Conservation (phyloP, 2,113 vertebrate species). For the Gambusia holbrooki region DNA sequence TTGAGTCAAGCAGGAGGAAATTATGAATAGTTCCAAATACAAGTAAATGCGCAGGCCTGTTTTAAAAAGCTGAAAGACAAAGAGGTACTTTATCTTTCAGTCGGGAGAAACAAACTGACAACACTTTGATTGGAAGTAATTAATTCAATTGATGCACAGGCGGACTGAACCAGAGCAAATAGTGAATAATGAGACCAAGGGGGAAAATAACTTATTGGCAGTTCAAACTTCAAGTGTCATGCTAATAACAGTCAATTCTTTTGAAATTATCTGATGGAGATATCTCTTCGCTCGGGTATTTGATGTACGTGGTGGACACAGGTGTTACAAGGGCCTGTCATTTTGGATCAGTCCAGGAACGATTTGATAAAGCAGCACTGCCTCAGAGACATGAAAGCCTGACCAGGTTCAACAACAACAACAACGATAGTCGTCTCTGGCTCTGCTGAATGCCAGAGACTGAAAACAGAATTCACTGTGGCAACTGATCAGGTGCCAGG, state of each 20-base stretch:
- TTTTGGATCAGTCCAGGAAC: conserved; percentile 39
- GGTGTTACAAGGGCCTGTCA: conserved; percentile 51
- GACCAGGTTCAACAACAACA: conserved; percentile 54
- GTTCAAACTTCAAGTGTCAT: neutral
- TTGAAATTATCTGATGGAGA: neutral
- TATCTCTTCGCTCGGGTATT: conserved; percentile 11
- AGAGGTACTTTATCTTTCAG: neutral
- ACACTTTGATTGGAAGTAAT: neutral
- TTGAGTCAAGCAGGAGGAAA: neutral
- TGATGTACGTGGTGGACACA: conserved; percentile 26
- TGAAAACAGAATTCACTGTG: conserved; percentile 70
- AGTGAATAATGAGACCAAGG: neutral
- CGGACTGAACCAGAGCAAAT: neutral
- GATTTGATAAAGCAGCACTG: conserved; percentile 38
- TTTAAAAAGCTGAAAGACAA: neutral
- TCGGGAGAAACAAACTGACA: neutral
- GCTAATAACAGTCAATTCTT: neutral
- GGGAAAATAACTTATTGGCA: neutral
- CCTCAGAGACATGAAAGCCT: conserved; percentile 54
- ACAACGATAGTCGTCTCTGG: conserved; percentile 57
- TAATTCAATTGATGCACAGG: neutral
- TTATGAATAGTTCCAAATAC: neutral
- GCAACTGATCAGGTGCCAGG: conserved; percentile 73
- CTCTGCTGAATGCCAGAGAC: conserved; percentile 67
- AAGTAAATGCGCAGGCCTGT: neutral